phyloP scores from a whole-genome alignment of 2,888 invertebrate species.

The Abrostola tripartita region DNA sequence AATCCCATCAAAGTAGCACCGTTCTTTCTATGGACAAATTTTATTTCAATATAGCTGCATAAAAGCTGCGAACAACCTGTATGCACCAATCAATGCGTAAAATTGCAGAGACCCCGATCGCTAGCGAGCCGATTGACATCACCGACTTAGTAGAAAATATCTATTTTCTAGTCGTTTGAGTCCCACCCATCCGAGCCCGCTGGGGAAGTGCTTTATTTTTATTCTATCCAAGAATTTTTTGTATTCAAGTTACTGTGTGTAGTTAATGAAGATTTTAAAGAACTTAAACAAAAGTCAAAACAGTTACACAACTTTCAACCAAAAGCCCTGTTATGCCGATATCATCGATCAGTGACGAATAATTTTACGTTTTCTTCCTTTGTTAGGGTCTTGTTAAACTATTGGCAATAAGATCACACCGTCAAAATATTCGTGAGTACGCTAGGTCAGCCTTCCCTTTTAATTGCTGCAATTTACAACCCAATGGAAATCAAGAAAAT shows the following conservation, averaged over 20 bases:
- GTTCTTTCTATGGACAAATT: slow-evolving; percentile 8
- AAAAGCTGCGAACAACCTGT: slow-evolving; percentile 45
- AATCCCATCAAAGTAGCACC: slow-evolving; percentile 1
- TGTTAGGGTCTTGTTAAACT: too few relatives aligned
- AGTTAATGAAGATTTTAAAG: background rate
- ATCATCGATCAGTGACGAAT: too few relatives aligned
- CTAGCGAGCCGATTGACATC: slow-evolving; percentile 52
- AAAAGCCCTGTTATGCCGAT: too few relatives aligned
- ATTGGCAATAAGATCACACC: too few relatives aligned
- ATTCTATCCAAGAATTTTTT: slow-evolving; percentile 24
- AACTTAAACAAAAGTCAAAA: too few relatives aligned
- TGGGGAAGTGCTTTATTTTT: slow-evolving; percentile 39
- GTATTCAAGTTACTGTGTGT: slow-evolving; percentile 4
- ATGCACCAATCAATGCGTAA: slow-evolving; percentile 63
- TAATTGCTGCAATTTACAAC: too few relatives aligned
- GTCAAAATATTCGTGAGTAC: too few relatives aligned
- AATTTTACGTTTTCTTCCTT: too few relatives aligned
- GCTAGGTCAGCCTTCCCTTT: too few relatives aligned
- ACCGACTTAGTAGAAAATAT: slow-evolving; percentile 57
- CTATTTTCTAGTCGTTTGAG: slow-evolving; percentile 61
- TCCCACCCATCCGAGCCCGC: slow-evolving; percentile 34
- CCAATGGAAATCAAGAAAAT: too few relatives aligned
- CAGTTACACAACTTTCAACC: too few relatives aligned
- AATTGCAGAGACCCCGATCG: slow-evolving; percentile 58
- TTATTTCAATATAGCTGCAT: slow-evolving; percentile 35